These are phyloP conservation scores for Nerophis lumbriciformis DNA, from an alignment of 2,113 vertebrate genomes.

Conservation along the genomic window DNA sequence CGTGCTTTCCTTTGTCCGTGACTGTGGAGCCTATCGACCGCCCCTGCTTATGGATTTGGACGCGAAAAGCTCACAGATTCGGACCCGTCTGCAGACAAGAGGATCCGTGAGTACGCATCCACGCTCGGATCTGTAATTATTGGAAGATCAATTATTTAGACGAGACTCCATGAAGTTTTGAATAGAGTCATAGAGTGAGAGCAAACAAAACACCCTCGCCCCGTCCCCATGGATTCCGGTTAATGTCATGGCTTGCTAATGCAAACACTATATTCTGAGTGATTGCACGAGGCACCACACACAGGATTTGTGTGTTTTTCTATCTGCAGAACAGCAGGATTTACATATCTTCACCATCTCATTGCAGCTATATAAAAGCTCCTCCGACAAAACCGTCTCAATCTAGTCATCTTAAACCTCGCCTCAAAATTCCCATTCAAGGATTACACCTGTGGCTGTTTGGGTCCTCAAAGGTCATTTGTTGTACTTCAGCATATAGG, in stretches of 20 bases:
- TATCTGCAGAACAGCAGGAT: conserved; percentile 27
- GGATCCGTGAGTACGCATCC: conserved; percentile 17
- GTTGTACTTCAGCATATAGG: conserved; percentile 2
- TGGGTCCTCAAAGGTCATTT: conserved; percentile 5
- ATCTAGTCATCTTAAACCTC: conserved; percentile 12
- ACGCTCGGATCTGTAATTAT: conserved; percentile 25
- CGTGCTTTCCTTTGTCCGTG: conserved; percentile 13
- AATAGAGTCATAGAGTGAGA: neutral
- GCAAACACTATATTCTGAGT: conserved; percentile 1
- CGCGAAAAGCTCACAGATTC: conserved; percentile 15
- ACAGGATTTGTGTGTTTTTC: conserved; percentile 6
- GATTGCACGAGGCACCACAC: neutral
- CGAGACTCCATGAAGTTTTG: neutral
- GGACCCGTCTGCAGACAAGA: conserved; percentile 30
- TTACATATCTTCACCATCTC: conserved; percentile 12
- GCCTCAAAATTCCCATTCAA: neutral
- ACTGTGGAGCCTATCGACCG: neutral
- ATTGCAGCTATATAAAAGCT: conserved; percentile 28
- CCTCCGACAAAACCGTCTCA: conserved; percentile 17
- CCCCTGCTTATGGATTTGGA: conserved; percentile 26
- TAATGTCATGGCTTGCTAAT: neutral
- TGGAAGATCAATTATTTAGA: conserved; percentile 1
- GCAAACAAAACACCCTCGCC: neutral
- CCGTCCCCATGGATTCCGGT: neutral
- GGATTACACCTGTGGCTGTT: conserved; percentile 13